Conservation (phyloP, 2,113 vertebrate genomes). For the Sclerurus mexicanus region DNA sequence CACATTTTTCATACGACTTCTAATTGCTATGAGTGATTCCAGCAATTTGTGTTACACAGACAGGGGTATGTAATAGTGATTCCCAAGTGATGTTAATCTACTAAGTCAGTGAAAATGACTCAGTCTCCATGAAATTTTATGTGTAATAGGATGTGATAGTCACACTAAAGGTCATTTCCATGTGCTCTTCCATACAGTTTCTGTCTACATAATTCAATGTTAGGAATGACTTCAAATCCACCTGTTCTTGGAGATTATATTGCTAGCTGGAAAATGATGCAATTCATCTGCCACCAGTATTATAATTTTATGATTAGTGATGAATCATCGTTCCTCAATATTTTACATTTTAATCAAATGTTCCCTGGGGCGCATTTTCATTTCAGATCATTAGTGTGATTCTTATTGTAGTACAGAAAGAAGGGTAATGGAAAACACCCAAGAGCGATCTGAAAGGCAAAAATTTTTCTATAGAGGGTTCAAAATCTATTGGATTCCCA, state of each 20-base stretch:
- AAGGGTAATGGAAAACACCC: neutral
- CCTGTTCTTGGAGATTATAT: neutral
- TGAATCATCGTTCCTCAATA: slow-evolving; percentile 3
- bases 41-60: neutral
- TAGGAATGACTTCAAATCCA: neutral
- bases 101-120: neutral
- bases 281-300: neutral
- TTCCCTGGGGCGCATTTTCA: neutral
- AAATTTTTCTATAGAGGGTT: neutral
- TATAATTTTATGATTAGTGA: slow-evolving; percentile 15
- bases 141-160: neutral
- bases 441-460: neutral
- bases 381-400: neutral
- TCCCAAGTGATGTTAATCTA: neutral
- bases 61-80: neutral
- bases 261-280: neutral
- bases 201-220: neutral
- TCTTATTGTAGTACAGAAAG: neutral
- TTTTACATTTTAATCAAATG: slow-evolving; percentile 33
- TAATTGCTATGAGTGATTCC: neutral
- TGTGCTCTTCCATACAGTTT: neutral
- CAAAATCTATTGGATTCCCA: neutral
- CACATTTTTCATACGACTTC: neutral
- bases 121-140: neutral
- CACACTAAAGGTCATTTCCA: neutral